These are phyloP conservation scores for Pipa parva DNA, from an alignment of 2,113 vertebrate genomes.

Conservation along the genomic window DNA sequence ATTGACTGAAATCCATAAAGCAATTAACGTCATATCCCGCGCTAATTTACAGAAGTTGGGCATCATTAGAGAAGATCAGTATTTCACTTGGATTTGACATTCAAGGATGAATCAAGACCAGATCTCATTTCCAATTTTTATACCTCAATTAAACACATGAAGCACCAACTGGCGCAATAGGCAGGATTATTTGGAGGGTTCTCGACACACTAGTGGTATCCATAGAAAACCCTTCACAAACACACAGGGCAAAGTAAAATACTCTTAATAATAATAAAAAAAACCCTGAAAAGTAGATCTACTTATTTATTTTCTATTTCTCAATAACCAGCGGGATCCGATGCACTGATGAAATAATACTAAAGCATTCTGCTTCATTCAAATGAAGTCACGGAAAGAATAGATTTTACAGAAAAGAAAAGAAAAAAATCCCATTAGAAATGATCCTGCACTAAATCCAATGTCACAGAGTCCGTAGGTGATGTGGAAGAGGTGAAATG, in stretches of 20 bases:
- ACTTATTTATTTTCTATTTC: not conserved
- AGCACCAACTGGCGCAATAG: not conserved
- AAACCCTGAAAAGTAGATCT: not conserved
- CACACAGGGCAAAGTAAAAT: not conserved
- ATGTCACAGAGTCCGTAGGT: constrained; percentile 22
- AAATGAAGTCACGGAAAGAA: not conserved
- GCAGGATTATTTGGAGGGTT: not conserved
- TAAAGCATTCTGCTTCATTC: constrained; percentile 9
- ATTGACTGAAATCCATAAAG: not conserved
- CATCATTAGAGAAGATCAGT: constrained; percentile 10
- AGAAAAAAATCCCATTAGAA: constrained; percentile 32
- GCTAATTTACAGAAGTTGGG: not conserved
- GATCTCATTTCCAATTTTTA: constrained; percentile 17
- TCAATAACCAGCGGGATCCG: not conserved
- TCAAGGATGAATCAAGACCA: constrained; percentile 6
- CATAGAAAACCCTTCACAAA: not conserved
- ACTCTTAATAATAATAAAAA: not conserved
- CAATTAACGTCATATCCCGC: constrained; percentile 24
- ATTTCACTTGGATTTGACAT: not conserved
- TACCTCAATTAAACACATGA: constrained; percentile 16
- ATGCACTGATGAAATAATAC: not conserved
- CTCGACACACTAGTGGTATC: not conserved
- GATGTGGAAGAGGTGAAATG: constrained; percentile 24
- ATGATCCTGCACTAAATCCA: constrained; percentile 8
- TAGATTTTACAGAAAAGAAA: not conserved